Conservation (phyloP, 2,113 vertebrate genomes). For the Carassius auratus region DNA sequence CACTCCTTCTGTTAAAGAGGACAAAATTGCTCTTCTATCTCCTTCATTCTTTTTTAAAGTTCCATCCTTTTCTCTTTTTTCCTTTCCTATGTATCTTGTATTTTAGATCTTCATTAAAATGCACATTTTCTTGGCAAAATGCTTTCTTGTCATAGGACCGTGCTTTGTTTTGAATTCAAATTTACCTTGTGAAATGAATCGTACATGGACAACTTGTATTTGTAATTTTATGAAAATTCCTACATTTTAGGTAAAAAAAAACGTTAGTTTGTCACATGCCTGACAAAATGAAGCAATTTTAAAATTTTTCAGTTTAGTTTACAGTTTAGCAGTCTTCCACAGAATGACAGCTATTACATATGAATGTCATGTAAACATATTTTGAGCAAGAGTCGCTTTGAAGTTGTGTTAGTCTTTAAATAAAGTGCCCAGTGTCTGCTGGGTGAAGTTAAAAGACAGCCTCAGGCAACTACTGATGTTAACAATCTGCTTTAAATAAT, state of each 20-base stretch:
- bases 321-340: not conserved
- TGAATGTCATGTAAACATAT: not conserved
- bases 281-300: not conserved
- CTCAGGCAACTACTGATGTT: not conserved
- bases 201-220: not conserved
- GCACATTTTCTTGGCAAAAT: not conserved
- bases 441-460: conserved; percentile 12
- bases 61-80: not conserved
- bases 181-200: not conserved
- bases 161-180: conserved; percentile 3
- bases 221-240: not conserved
- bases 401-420: conserved; percentile 17
- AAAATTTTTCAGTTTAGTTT: not conserved
- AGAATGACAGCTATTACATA: not conserved
- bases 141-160: not conserved
- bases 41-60: conserved; percentile 31
- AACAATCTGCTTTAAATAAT: conserved; percentile 17
- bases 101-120: not conserved
- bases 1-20: conserved; percentile 32
- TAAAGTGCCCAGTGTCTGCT: conserved; percentile 12
- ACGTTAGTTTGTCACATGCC: not conserved
- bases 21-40: conserved; percentile 12
- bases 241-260: not conserved
- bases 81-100: not conserved
- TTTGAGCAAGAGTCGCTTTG: conserved; percentile 12